phyloP scores from a whole-genome alignment of 23 tunicate species.

The Trididemnum clinides region DNA sequence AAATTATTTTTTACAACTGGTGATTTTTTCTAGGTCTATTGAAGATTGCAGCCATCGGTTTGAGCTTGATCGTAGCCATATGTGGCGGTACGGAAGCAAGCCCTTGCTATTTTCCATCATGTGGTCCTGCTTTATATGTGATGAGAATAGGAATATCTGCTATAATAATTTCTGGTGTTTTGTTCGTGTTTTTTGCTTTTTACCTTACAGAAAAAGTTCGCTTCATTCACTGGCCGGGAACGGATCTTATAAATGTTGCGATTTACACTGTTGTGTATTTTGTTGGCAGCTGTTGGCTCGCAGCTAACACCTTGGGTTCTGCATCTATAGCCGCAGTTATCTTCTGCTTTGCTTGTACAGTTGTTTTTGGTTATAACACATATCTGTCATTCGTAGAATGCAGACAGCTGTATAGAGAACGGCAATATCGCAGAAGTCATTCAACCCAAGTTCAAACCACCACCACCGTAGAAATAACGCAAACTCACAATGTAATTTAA shows the following conservation, averaged over 20 bases:
- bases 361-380: not conserved
- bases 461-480: too few species aligned
- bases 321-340: constrained; percentile 4
- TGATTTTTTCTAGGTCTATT: not conserved
- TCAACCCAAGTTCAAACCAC: not conserved
- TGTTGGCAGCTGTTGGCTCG: not conserved
- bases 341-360: not conserved
- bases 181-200: not conserved
- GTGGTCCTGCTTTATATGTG: not conserved
- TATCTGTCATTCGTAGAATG: not conserved
- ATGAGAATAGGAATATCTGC: not conserved
- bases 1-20: too few species aligned
- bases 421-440: not conserved
- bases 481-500: too few species aligned
- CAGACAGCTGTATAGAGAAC: not conserved
- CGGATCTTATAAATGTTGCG: not conserved
- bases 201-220: not conserved
- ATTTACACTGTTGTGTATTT: not conserved
- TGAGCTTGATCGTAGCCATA: constrained; percentile 3
- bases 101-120: not conserved
- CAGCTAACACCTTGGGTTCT: not conserved
- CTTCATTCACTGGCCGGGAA: not conserved
- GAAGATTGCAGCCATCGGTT: not conserved
- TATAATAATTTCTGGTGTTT: not conserved
- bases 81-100: not conserved